phyloP scores from a whole-genome alignment of 2,113 vertebrate genomes.

The Lanius collurio region DNA sequence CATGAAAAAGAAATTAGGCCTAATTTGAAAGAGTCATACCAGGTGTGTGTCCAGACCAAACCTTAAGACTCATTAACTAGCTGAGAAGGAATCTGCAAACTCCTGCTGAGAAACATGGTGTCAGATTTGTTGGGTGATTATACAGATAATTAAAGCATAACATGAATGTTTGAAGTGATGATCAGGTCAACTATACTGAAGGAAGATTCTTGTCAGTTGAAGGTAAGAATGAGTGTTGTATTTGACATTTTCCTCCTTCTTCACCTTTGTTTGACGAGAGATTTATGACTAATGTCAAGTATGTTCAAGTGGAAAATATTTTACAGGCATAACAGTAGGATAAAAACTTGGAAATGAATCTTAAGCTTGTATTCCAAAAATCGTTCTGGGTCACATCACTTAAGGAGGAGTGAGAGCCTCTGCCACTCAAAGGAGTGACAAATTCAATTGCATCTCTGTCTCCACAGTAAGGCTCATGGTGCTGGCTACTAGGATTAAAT shows the following conservation, averaged over 20 bases:
- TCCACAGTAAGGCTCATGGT: background rate
- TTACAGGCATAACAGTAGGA: background rate
- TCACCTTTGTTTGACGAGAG: background rate
- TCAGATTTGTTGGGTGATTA: slow-evolving; percentile 1
- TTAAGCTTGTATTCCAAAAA: background rate
- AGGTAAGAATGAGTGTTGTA: background rate
- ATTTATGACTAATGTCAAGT: slow-evolving; percentile 12
- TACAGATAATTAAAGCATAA: background rate
- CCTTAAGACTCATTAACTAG: background rate
- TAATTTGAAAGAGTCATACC: background rate
- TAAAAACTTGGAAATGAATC: background rate
- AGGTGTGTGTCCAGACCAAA: background rate
- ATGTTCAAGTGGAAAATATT: slow-evolving; percentile 25
- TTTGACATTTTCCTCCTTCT: background rate
- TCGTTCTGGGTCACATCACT: background rate
- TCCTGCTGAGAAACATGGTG: background rate
- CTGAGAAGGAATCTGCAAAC: background rate
- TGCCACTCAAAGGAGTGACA: slow-evolving; percentile 7
- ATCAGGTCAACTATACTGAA: background rate
- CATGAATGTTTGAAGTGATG: background rate
- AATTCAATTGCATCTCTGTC: background rate
- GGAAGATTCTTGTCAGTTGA: background rate
- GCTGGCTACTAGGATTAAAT: background rate
- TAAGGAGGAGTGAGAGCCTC: background rate
- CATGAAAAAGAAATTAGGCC: background rate